Evolutionary conservation across 2,888 invertebrate genomes (phyloP), one percentile per base, ranked within the genome.

Genomic region (Nephrotoma appendiculata): DNA sequence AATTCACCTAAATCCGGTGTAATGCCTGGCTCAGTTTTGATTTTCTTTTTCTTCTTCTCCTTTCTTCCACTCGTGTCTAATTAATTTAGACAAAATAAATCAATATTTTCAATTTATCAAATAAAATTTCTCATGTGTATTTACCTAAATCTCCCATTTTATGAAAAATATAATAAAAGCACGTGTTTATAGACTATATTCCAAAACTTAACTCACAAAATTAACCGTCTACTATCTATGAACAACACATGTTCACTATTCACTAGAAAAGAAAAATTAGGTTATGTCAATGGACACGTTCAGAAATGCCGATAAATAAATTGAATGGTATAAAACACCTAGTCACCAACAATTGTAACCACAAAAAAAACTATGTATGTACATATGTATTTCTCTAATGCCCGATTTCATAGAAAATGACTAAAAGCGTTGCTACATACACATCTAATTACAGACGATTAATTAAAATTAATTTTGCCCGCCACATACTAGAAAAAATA

Each of bases 31-130:
- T 92, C 92, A 44, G 92, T 92, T 91, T 95, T 95, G 88, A 93
- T 93, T 91, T 94, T 95, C 91, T 94, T 95, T 91, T 95, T 96
- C 91, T 95, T 96, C 91, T 95, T 96, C 91, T 94, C 93, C 15
- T 90, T 91, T 41, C 9, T 41, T 0, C 83, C 11, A 41, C 71
- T 48, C 44, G 71, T 86, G 43, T 83, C 86, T 86, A 42, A n/a
- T 42, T n/a, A 86, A 86, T 31, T 57, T 31, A 31, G 1, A 31
- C 31, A 31, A 31, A 31, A 31, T 31, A 31, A 31, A 31, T 31
- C 31, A 31, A 31, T 31, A 31, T 31, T 3, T 31, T 31, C 0
- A 31, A 31, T 31, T 31, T 2, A 3, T 31, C 31, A 42, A 42
- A 42, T 42, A n/a, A 42, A 84, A n/a, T 84, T 15, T 31, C 12